Base-by-base conservation (phyloP, 2,888 invertebrate species). In the Tinea trinotella region DNA sequence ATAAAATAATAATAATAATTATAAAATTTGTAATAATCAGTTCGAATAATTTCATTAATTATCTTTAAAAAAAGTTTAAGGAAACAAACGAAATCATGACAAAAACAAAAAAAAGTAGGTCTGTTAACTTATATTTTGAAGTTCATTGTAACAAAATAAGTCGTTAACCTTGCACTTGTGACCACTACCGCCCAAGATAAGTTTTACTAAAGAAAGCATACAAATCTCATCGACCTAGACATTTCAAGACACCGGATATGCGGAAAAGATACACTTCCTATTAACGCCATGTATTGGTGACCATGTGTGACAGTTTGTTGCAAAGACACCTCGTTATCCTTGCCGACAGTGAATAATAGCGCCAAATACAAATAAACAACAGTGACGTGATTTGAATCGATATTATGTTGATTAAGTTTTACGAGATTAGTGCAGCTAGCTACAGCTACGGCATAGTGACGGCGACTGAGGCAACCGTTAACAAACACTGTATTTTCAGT, bases 171-270 rank as follows among this genome's bases (percentile, higher is more conserved):
- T 46, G 46, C 46, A 15, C 17, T 19, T 19, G 46, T 40, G 7
- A 40, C 9, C 17, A 46, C 46, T 46, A 19, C 46, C 46, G 46
- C 46, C 15, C 3, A 19, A 46, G 46, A 46, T 46, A 46, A 46
- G 7, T 46, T 6, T 46, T 19, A 19, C 18, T 19, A 19, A 46
- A 46, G 46, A 46, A 46, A 46, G 46, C 46, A n/a, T n/a, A 3
- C n/a, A 46, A 40, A 46, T 46, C 46, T 46, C 15, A 46, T 46
- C 46, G 46, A 19, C 46, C 46, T 46, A 46, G 46, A 46, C 46
- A 17, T 46, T 46, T 15, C 19, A 40, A 30, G 40, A 40, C 40
- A 40, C 46, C 46, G 46, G 46, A 46, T 19, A 19, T 46, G 7
- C 46, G 46, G 46, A 19, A 17, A 17, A 40, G 13, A 40, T 15